phyloP scores from a whole-genome alignment of 2,888 invertebrate species.

The Sarcophaga rosellei region DNA sequence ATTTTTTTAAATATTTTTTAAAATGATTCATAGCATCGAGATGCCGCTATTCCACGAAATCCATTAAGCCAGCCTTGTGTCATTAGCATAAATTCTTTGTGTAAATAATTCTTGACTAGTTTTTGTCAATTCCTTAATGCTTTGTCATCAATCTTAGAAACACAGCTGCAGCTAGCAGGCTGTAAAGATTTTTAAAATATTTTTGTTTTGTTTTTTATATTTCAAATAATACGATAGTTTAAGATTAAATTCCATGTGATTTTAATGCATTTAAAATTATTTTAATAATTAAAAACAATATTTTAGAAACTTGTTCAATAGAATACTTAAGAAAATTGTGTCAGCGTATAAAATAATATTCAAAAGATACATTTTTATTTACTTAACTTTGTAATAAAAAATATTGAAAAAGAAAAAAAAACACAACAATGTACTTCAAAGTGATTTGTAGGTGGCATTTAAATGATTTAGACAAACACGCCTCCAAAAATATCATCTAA shows the following conservation, averaged over 20 bases:
- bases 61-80: not conserved
- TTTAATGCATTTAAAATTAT: not conserved
- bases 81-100: not conserved
- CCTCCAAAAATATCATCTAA: conserved; percentile 46
- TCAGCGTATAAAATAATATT: not conserved
- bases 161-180: conserved; percentile 52
- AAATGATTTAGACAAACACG: conserved; percentile 56
- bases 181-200: not conserved
- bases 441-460: conserved; percentile 59
- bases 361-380: not conserved
- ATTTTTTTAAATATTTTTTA: not conserved
- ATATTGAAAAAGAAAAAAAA: too few species aligned
- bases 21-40: not conserved
- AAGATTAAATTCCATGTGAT: conserved; percentile 41
- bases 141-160: conserved; percentile 53
- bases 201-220: conserved; percentile 6
- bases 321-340: not conserved
- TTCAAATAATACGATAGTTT: conserved; percentile 46
- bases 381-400: not conserved
- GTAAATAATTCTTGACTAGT: conserved; percentile 25
- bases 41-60: not conserved
- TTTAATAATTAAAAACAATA: not conserved
- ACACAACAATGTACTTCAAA: not conserved
- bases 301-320: not conserved
- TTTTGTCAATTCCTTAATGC: conserved; percentile 41